Conservation (phyloP, 1,140 invertebrate species). For the Drosophila rufa region DNA sequence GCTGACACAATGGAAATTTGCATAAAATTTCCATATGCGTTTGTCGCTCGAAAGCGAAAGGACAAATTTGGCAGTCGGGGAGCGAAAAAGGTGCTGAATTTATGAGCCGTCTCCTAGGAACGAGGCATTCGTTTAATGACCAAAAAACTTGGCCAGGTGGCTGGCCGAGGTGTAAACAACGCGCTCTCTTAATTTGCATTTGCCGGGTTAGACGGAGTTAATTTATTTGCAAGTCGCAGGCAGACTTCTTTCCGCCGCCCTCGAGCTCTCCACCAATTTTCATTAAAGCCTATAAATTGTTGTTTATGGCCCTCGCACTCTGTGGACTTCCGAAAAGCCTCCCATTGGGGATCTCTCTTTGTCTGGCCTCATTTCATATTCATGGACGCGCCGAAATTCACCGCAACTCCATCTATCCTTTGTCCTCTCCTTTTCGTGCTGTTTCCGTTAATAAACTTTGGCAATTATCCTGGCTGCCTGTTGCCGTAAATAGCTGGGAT, state of each 20-base stretch:
- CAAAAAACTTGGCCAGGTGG: conserved; percentile 32
- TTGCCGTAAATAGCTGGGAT: conserved; percentile 57
- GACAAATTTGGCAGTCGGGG: conserved; percentile 50
- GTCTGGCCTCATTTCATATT: conserved; percentile 73
- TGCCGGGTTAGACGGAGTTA: conserved; percentile 45
- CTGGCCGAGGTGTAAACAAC: conserved; percentile 65
- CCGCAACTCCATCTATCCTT: conserved; percentile 53
- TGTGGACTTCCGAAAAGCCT: conserved; percentile 12
- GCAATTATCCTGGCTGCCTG: conserved; percentile 75
- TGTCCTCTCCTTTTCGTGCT: conserved; percentile 23
- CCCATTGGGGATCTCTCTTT: conserved; percentile 17
- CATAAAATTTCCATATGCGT: conserved; percentile 80
- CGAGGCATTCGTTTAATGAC: conserved; percentile 51
- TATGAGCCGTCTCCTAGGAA: conserved; percentile 51
- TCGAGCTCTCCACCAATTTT: conserved; percentile 68
- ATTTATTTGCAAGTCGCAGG: conserved; percentile 64
- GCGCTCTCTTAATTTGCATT: conserved; percentile 60
- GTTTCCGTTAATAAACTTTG: conserved; percentile 78
- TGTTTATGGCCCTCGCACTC: conserved; percentile 63
- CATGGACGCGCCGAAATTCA: conserved; percentile 69
- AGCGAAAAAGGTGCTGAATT: conserved; percentile 43
- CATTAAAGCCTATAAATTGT: conserved; percentile 82
- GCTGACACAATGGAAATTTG: conserved; percentile 75
- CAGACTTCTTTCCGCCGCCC: conserved; percentile 37
- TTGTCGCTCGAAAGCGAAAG: conserved; percentile 38